Evolutionary conservation across 2,113 vertebrate species (phyloP).

Genomic region (Cyphomyrus discorhynchus): DNA sequence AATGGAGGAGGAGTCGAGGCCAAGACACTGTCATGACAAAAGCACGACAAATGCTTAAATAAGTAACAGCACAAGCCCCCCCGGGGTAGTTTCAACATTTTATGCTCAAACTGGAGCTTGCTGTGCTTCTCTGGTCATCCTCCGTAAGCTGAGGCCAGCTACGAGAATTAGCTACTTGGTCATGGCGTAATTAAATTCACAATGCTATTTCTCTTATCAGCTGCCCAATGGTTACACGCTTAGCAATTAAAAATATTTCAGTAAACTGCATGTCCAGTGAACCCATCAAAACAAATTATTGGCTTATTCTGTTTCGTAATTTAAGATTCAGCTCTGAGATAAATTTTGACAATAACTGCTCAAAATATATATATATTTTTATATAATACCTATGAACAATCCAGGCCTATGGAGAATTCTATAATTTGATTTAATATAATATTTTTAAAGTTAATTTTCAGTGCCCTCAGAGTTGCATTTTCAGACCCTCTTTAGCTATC

Average conservation of each 20-base stretch:
- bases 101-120: constrained; percentile 31
- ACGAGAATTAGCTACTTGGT: constrained; percentile 35
- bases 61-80: constrained; percentile 32
- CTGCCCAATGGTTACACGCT: neutral
- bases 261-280: neutral
- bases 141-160: constrained; percentile 11
- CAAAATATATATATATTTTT: neutral
- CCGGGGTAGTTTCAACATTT: constrained; percentile 33
- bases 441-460: neutral
- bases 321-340: neutral
- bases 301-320: neutral
- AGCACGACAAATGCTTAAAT: constrained; percentile 43
- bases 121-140: constrained; percentile 30
- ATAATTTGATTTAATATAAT: neutral
- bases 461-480: neutral
- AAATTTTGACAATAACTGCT: neutral
- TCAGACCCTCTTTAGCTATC: neutral
- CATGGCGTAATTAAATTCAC: constrained; percentile 41
- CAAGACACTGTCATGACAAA: constrained; percentile 53
- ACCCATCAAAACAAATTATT: neutral
- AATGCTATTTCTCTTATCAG: constrained; percentile 30
- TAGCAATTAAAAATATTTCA: neutral
- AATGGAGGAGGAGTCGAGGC: constrained; percentile 44
- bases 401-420: neutral
- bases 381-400: neutral